Base-by-base conservation (phyloP, 2,797 vertebrate genomes). In the Artibeus jamaicensis region DNA sequence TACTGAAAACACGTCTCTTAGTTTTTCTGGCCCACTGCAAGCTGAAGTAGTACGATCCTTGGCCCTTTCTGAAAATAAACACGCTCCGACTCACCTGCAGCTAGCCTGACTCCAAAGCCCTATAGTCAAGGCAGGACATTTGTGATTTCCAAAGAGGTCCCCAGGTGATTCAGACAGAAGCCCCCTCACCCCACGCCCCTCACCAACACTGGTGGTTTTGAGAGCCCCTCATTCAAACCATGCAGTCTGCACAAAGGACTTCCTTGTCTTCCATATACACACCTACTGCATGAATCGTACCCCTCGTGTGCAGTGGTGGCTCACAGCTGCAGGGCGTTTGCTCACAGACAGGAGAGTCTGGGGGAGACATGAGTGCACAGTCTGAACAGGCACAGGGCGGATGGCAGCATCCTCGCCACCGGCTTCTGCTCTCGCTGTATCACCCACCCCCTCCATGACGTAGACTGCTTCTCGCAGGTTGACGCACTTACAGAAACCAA, bases 321-420 rank as follows among this genome's bases (percentile, higher is more conserved):
- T 82, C 57, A 22, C 11, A 24, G 68, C 37, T 39, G 3, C 26
- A 16, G 22, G 42, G 44, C 7, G 9, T 16, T 32, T 65, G 53
- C 55, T 32, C 11, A 16, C n/a, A 42, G 32, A 1, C 2, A 50
- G 34, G 5, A 57, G 46, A 19, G 26, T 9, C 48, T 67, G 6
- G 5, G 2, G 32, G 37, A 2, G 0, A 21, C 8, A 19, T 6
- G 1, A 2, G 10, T 8, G 26, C 15, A 19, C 1, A 11, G 26
- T 21, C 39, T 74, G 46, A 34, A 67, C 65, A 34, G 18, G n/a
- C 8, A 18, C 29, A 6, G 26, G 5, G 46, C 14, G 2, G 10
- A 1, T 19, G 5, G 15, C 55, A 11, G 15, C 39, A 12, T 42
- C 46, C 24, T 14, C 48, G 10, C 16, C 46, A 73, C 6, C 14